phyloP scores from a whole-genome alignment of 2,797 vertebrate species.

The Malacoctenus gilli region DNA sequence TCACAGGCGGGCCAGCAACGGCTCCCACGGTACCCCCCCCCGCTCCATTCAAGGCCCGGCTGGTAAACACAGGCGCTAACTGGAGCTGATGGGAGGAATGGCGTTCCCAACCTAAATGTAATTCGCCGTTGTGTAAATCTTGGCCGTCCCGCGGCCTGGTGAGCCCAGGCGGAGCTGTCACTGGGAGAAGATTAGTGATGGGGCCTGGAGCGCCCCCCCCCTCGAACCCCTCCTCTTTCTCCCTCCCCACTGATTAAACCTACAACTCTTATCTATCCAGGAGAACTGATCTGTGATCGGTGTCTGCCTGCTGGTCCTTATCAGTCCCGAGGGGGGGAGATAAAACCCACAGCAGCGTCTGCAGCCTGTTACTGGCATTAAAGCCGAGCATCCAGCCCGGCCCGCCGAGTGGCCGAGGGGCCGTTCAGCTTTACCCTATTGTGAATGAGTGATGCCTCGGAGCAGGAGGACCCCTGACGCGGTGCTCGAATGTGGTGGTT shows the following conservation, averaged over 20 bases:
- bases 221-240: conserved; percentile 5
- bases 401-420: no score
- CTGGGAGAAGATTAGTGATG: conserved; percentile 40
- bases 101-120: conserved; percentile 18
- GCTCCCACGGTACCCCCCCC: conserved; percentile 3
- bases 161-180: conserved; percentile 24
- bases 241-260: conserved; percentile 60
- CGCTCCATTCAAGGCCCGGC: neutral
- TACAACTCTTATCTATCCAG: conserved; percentile 47
- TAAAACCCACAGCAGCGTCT: conserved; percentile 52
- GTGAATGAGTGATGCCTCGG: neutral
- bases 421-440: neutral
- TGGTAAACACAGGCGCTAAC: conserved; percentile 27
- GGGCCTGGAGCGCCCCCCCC: conserved; percentile 12
- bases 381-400: conserved; percentile 17
- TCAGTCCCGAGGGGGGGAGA: conserved; percentile 38
- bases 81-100: conserved; percentile 19
- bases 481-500: no score
- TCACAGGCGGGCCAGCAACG: no score
- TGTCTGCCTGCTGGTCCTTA: conserved; percentile 36
- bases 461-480: no score
- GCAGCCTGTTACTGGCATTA: conserved; percentile 50
- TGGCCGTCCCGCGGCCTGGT: conserved; percentile 13
- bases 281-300: conserved; percentile 41
- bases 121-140: conserved; percentile 55